These are phyloP conservation scores for Melinaea marsaeus DNA, from an alignment of 2,888 invertebrate species.

Conservation along the genomic window DNA sequence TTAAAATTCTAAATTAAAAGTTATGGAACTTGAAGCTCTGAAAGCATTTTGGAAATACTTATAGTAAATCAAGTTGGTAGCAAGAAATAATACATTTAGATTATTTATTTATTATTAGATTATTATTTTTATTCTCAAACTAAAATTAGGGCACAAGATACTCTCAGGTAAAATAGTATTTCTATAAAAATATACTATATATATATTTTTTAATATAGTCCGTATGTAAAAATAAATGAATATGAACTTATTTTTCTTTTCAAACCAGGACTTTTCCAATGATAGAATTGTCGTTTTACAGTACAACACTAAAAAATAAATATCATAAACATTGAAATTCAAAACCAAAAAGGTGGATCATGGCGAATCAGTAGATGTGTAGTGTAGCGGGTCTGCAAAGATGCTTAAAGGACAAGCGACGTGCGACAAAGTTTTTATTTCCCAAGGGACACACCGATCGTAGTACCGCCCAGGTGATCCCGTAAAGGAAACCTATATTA, in stretches of 20 bases:
- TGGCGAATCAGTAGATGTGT: conserved; percentile 71
- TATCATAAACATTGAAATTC: conserved; percentile 74
- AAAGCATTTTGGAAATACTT: conserved; percentile 48
- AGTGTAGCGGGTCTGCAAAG: conserved; percentile 61
- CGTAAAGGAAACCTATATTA: conserved; percentile 75
- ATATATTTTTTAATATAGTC: no score
- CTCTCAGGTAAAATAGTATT: no score
- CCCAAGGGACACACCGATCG: conserved; percentile 75
- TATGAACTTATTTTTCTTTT: no score
- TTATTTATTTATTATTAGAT: no score
- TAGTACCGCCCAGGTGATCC: conserved; percentile 73
- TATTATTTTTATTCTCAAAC: no score
- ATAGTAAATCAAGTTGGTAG: no score
- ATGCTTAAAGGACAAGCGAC: conserved; percentile 75
- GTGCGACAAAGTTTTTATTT: conserved; percentile 78
- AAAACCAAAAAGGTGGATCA: conserved; percentile 69
- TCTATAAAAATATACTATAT: no score
- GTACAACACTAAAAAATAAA: conserved; percentile 62
- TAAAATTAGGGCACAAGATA: no score
- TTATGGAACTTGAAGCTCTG: conserved; percentile 66
- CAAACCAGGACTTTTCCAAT: no score
- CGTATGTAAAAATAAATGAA: no score
- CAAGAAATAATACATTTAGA: no score
- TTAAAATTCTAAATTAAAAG: no score
- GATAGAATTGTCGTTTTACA: conserved; percentile 4